Evolutionary conservation across 2,113 vertebrate genomes (phyloP).

Genomic region (Corythaixoides concolor): DNA sequence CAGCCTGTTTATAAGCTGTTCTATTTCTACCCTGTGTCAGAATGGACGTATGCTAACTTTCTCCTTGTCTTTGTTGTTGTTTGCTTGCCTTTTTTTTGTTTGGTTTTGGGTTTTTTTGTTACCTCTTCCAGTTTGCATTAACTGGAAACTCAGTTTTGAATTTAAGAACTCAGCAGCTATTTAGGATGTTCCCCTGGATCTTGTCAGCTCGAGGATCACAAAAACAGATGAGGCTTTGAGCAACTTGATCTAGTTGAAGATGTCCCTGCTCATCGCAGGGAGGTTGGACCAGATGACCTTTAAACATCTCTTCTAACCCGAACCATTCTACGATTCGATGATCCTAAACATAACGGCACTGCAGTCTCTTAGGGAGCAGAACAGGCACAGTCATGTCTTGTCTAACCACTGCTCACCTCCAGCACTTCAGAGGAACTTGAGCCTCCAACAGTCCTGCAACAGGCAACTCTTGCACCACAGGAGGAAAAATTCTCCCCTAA

Average conservation of each 20-base stretch:
- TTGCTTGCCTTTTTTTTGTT: neutral
- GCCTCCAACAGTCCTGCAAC: neutral
- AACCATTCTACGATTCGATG: neutral
- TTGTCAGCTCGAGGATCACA: neutral
- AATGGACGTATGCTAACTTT: fast-evolving
- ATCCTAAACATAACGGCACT: neutral
- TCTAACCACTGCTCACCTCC: neutral
- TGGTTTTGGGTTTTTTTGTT: neutral
- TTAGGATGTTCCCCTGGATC: neutral
- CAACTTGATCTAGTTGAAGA: neutral
- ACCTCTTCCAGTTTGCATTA: neutral
- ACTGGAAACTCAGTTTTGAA: neutral
- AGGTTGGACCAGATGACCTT: neutral
- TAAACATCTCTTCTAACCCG: neutral
- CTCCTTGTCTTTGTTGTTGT: neutral
- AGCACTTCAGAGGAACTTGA: neutral
- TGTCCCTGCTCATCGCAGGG: neutral
- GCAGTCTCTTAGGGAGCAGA: neutral
- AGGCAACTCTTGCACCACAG: neutral
- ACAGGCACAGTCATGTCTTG: neutral
- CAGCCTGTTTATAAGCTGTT: neutral
- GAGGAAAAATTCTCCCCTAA: too few species aligned
- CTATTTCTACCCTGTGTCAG: neutral
- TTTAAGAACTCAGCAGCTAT: neutral
- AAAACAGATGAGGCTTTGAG: neutral